Evolutionary conservation across 2,888 invertebrate genomes (phyloP).

Genomic region (Agrotis ipsilon): DNA sequence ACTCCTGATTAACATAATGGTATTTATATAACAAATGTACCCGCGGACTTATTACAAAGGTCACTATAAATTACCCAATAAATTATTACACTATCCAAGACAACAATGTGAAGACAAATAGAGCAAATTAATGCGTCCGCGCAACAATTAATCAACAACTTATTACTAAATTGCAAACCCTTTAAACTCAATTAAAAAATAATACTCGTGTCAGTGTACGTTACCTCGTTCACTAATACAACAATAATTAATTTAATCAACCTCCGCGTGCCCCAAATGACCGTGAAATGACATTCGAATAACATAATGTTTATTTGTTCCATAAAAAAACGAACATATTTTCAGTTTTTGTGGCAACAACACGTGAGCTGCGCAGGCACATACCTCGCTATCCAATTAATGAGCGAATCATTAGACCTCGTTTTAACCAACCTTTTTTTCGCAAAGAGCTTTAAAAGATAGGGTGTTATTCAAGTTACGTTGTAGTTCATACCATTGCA

Average conservation of each 20-base stretch:
- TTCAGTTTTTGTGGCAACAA: slow-evolving; percentile 67
- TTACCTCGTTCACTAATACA: slow-evolving; percentile 32
- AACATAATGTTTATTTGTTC: slow-evolving; percentile 61
- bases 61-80: slow-evolving; percentile 39
- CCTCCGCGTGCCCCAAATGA: slow-evolving; percentile 72
- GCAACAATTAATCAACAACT: slow-evolving; percentile 45
- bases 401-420: slow-evolving; percentile 68
- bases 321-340: slow-evolving; percentile 54
- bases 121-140: slow-evolving; percentile 34
- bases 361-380: slow-evolving; percentile 67
- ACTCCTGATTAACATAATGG: slow-evolving; percentile 45
- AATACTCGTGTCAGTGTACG: slow-evolving; percentile 29
- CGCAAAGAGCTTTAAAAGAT: slow-evolving; percentile 68
- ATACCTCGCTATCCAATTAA: slow-evolving; percentile 64
- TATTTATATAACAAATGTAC: slow-evolving; percentile 50
- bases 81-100: slow-evolving; percentile 34
- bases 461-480: slow-evolving; percentile 69
- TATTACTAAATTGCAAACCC: slow-evolving; percentile 39
- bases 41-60: slow-evolving; percentile 40
- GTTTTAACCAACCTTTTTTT: slow-evolving; percentile 68
- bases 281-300: slow-evolving; percentile 83
- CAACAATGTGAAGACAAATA: slow-evolving; percentile 57
- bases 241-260: slow-evolving; percentile 66
- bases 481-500: slow-evolving; percentile 66
- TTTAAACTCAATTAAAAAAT: slow-evolving; percentile 49